phyloP scores from a whole-genome alignment of 35 echinoderm and acorn worm genomes.

The Ptychodera flava region DNA sequence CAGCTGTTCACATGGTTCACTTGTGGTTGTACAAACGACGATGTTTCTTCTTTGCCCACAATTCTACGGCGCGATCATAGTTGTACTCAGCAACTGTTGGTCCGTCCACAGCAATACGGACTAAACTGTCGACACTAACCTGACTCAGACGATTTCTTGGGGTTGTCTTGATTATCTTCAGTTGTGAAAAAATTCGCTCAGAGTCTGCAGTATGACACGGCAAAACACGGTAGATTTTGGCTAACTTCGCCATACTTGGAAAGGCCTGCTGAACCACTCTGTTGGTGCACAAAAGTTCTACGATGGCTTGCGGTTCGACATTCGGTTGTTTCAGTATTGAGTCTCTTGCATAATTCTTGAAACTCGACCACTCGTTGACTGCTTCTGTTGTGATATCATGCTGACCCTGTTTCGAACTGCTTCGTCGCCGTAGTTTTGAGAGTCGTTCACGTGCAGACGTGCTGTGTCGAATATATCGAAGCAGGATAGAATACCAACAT shows the following conservation, averaged over 20 bases:
- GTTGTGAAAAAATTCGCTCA: constrained; percentile 40
- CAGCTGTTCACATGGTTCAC: not conserved
- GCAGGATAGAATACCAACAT: not conserved
- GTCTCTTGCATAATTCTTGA: too few species aligned
- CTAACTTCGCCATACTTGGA: constrained; percentile 25
- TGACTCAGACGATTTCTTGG: constrained; percentile 40
- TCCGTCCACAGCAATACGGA: constrained; percentile 32
- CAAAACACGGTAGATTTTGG: constrained; percentile 26
- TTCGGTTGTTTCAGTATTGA: too few species aligned
- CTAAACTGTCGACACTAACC: constrained; percentile 27
- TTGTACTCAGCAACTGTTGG: constrained; percentile 24
- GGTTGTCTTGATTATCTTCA: constrained; percentile 43
- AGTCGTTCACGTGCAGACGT: not conserved
- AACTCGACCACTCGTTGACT: too few species aligned
- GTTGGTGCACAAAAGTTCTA: too few species aligned
- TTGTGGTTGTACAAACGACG: constrained; percentile 8
- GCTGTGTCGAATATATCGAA: not conserved
- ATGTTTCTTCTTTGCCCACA: constrained; percentile 49
- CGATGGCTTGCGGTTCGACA: too few species aligned
- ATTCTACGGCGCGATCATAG: constrained; percentile 23
- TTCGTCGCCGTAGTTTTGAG: not conserved
- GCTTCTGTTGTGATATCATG: too few species aligned
- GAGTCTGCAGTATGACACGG: constrained; percentile 41
- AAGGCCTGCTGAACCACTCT: constrained; percentile 12
- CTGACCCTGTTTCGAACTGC: too few species aligned